phyloP scores from a whole-genome alignment of 2,888 invertebrate genomes.

The Nemurella pictetii region DNA sequence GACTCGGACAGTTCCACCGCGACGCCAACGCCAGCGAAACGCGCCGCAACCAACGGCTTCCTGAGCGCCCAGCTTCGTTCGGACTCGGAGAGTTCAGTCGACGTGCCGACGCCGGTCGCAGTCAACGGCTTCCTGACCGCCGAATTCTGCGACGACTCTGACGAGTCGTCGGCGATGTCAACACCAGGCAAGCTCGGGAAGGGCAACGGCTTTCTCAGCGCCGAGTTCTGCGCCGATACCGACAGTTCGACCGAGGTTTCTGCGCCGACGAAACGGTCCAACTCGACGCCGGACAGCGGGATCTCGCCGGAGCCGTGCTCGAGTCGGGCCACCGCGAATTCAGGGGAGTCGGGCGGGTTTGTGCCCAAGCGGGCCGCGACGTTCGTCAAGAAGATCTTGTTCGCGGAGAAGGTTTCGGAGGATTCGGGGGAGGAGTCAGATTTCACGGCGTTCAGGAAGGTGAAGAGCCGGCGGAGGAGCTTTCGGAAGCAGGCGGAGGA shows the following conservation, averaged over 20 bases:
- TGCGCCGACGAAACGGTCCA: not conserved
- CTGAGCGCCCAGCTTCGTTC: not conserved
- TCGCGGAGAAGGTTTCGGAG: not conserved
- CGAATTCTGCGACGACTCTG: not conserved
- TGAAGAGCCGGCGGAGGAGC: not conserved
- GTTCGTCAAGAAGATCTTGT: not conserved
- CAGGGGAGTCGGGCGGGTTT: not conserved
- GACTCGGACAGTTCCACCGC: not conserved
- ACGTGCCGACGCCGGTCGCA: not conserved
- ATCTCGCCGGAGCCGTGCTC: conserved; percentile 53
- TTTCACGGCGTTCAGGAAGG: not conserved
- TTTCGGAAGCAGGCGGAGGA: not conserved
- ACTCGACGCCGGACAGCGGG: conserved; percentile 54
- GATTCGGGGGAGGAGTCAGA: not conserved
- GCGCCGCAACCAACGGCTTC: not conserved
- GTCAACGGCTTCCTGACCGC: not conserved
- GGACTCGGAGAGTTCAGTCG: not conserved
- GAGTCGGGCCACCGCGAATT: conserved; percentile 45
- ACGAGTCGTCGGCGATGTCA: not conserved
- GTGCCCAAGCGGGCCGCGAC: not conserved
- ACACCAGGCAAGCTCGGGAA: not conserved
- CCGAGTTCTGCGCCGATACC: not conserved
- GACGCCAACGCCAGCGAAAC: too few species aligned
- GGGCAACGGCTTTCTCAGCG: not conserved
- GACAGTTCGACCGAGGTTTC: not conserved